Base-by-base conservation (phyloP, 2,888 invertebrate genomes). In the Deilephila porcellus region DNA sequence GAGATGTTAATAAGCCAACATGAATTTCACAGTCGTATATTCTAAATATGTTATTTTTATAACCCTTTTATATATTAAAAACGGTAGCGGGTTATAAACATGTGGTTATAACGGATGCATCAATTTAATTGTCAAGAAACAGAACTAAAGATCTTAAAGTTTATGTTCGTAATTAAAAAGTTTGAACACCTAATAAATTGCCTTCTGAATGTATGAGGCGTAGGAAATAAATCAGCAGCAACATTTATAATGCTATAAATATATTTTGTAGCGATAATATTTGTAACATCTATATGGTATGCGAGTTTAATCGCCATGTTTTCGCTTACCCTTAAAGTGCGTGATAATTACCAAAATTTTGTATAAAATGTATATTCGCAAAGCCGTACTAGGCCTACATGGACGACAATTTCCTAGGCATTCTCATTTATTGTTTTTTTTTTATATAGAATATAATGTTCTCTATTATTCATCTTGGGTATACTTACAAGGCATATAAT, bases 51-150 rank as follows among this genome's bases (percentile, higher is more conserved):
- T 45, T 52, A 4, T 67, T 45, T 67, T 67, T 52, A 52, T 67
- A 67, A 20, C 53, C 64, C 70, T 75, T 75, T 73, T 73, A 73
- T n/a, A 45, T 34, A 53, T 71, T 32, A 67, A 67, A 67, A 67
- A 45, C 67, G 45, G 67, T 67, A 67, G 67, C 67, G 34, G 19
- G 67, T 67, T 67, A 67, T 52, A 67, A 67, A 67, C 67, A 67
- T 67, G 52, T 52, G 52, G 67, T 17, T 67, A 14, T 17, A 67
- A 52, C 67, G 52, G 67, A 67, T 67, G 67, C 67, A 67, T 67
- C 45, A 45, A 67, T 67, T 67, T 67, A 52, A 67, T 67, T 67
- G 67, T 52, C 67, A 52, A 67, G 67, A 19, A 25, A 45, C 45
- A 52, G 8, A 62, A 7, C 17, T 19, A 37, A 8, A 52, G 67